Base-by-base conservation (phyloP, 2,797 vertebrate genomes). In the Lateolabrax maculatus region DNA sequence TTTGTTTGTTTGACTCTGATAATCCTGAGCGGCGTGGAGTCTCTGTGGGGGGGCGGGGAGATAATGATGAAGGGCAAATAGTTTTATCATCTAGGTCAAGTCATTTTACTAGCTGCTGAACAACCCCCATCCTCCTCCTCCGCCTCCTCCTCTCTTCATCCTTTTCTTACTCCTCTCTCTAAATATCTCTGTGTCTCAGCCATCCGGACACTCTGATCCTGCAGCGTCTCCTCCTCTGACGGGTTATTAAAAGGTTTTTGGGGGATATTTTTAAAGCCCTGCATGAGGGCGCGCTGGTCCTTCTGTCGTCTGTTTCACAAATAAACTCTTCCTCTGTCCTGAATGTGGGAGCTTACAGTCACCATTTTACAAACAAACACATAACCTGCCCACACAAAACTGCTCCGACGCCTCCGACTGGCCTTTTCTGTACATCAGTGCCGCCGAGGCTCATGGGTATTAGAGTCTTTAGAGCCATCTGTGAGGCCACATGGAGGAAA, bases 61-160 rank as follows among this genome's bases (percentile, higher is more conserved):
- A 43, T 15, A 16, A 9, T n/a, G 6, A 29, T 44, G 61, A 71
- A 68, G 62, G 60, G 37, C 34, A 63, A 71, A 68, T 9, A 0
- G 12, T 23, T 72, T 78, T 36, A 51, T 72, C 64, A 75, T 69
- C 63, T 69, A 23, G 63, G 58, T 79, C 46, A 60, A 27, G 16
- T 72, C 53, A 55, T 44, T 71, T 71, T 8, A 71, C 67, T 46
- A 58, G 61, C 71, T 48, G 51, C 67, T 80, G 56, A 75, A 41
- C 31, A 11, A 58, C 31, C 21, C 68, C 31, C 31, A 34, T 6
- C 3, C 39, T 51, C 69, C 62, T 52, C 71, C 71, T 36, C 18
- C 34, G 52, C 31, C 34, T 71, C 44, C 31, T 25, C 0, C 18
- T 3, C 49, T 58, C 56, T 39, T 12, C 37, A 39, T 51, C 49